Base-by-base conservation (phyloP, 2,888 invertebrate species). In the Dendrolimus houi region DNA sequence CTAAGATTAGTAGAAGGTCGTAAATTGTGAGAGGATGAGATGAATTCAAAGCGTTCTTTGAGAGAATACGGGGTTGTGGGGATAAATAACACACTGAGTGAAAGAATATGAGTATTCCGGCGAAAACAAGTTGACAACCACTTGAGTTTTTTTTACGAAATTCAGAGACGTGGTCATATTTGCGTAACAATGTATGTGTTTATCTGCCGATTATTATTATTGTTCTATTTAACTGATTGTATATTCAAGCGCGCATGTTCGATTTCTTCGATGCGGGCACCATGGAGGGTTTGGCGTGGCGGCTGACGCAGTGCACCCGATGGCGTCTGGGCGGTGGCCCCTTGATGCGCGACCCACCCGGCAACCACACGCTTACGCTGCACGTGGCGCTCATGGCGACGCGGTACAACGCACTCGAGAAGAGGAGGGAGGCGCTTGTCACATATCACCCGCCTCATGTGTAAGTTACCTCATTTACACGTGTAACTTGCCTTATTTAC, bases 261-360 rank as follows among this genome's bases (percentile, higher is more conserved):
- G 98, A 98, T 87, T 98, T 96, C 91, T 96, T 98, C 87, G 98
- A 98, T 89, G 90, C 94, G 64, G 96, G 98, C 56, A 95, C 96
- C 64, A 98, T 98, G 98, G 97, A 98, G 84, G 95, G 96, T 0
- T 92, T 98, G 53, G 95, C 96, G 81, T 95, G 97, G 87, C 94
- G 96, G 62, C 87, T 98, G 67, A 84, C 94, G 57, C 93, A 94
- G 62, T 81, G 92, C 62, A 91, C 95, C 10, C 66, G 93, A 87
- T 72, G 93, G 94, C 77, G 93, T 86, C 69, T 74, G 88, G 94
- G 73, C 92, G 95, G 85, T 65, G 71, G 69, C 40, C 81, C 83
- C 9, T 83, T 81, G 61, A 77, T 85, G 67, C 79, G 77, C 56
- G 87, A 86, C 75, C 76, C 81, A 52, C 52, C 70, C 55, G 80